These are phyloP conservation scores for Corella eumyota DNA, from an alignment of 23 tunicate genomes.

Conservation along the genomic window DNA sequence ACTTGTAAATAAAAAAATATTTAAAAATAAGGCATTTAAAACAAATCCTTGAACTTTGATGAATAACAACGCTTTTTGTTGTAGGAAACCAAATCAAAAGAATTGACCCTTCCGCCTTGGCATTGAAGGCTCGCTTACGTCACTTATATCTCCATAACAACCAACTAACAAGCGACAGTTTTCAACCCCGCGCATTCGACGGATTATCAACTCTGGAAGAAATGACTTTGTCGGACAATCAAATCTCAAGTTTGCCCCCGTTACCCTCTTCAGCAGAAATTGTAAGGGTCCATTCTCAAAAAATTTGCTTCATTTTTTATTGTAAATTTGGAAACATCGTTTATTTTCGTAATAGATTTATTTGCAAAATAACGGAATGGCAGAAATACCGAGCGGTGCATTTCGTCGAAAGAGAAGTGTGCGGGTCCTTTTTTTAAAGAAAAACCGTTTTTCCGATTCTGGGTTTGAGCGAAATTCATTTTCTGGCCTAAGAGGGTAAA, in stretches of 20 bases:
- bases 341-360: constrained; percentile 28
- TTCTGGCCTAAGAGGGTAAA: constrained; percentile 35
- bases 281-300: constrained; percentile 9
- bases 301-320: no score
- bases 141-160: constrained; percentile 64
- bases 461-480: constrained; percentile 36
- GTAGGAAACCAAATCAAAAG: constrained; percentile 49
- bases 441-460: constrained; percentile 24
- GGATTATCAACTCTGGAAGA: constrained; percentile 20
- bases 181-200: constrained; percentile 7
- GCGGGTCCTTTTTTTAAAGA: constrained; percentile 28
- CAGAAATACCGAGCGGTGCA: constrained; percentile 18
- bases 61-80: neutral
- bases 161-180: constrained; percentile 15
- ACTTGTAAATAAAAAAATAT: no score
- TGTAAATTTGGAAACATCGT: no score
- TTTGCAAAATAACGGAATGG: constrained; percentile 33
- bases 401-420: constrained; percentile 30
- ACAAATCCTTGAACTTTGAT: no score
- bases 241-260: constrained; percentile 16
- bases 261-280: constrained; percentile 35
- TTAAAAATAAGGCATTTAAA: no score
- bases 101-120: constrained; percentile 26
- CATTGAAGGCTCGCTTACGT: constrained; percentile 8
- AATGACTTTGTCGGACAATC: constrained; percentile 49